A percentile compares a stretch with the other conserved stretches of the same genome.
Evolutionary conservation across 2,888 invertebrate species (phyloP).

Genomic region (Agriopis leucophaearia): DNA sequence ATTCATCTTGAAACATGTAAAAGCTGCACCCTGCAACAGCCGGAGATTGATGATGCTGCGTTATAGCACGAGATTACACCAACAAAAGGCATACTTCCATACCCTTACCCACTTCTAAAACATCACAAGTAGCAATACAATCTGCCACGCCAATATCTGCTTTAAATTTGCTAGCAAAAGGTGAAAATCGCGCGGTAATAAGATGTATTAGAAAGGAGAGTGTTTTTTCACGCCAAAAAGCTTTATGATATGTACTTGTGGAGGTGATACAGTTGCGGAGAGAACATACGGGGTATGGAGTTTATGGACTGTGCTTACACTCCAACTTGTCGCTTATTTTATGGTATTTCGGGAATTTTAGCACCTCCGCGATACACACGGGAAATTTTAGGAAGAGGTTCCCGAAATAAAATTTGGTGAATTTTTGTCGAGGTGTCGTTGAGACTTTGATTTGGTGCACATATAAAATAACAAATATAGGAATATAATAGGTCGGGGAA

Average conservation of each 20-base stretch:
- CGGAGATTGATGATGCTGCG: conserved; percentile 44
- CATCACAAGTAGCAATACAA: not conserved
- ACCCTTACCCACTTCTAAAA: not conserved
- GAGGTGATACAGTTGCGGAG: conserved; percentile 28
- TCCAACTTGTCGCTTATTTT: conserved; percentile 22
- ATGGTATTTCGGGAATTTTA: conserved; percentile 14
- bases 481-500: not conserved
- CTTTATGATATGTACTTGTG: conserved; percentile 30
- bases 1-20: conserved; percentile 25
- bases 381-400: conserved; percentile 5
- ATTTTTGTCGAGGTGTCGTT: not conserved
- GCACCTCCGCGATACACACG: conserved; percentile 4
- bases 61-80: conserved; percentile 45
- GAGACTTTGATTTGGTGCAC: not conserved
- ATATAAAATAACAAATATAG: not conserved
- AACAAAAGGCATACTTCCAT: conserved; percentile 42
- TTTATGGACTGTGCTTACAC: conserved; percentile 26
- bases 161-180: not conserved
- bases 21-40: conserved; percentile 32
- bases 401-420: conserved; percentile 5
- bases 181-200: conserved; percentile 22
- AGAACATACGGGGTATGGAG: conserved; percentile 17
- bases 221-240: conserved; percentile 31
- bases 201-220: conserved; percentile 19
- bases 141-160: not conserved